Base-by-base conservation (phyloP, 2,113 vertebrate genomes). In the Cricetomys ansorgei region DNA sequence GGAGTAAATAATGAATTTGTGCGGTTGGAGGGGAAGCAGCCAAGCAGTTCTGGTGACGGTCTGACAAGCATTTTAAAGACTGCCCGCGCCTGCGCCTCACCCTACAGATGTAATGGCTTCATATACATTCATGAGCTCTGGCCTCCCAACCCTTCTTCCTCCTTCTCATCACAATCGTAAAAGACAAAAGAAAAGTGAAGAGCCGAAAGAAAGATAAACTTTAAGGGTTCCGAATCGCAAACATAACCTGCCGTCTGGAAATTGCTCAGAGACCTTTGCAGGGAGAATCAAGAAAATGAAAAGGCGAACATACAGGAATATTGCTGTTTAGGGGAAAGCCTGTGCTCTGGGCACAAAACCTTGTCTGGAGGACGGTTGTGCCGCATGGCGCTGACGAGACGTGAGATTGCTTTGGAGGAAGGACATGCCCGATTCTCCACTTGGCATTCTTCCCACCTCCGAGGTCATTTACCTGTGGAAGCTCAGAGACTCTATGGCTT, bases 1-100 rank as follows among this genome's bases (percentile, higher is more conserved):
- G 97, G 53, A 97, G 96, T 97, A 97, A 98, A 97, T 96, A 98
- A 97, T 97, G 96, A 69, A n/a, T 95, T 98, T 97, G 96, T 88
- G 97, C 97, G 92, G 95, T 69, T 95, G 97, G 97, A 98, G 92
- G 94, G 55, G 88, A 97, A 77, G 92, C 86, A 92, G 92, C 85
- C 95, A 95, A 90, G 91, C 96, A 81, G 95, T 93, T 97, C 95
- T 50, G 55, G 93, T 45, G 85, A 95, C 86, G 88, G 93, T 73
- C 95, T 98, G 98, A 97, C 84, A 89, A 89, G 96, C 89, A 77
- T 70, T 95, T 98, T 91, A 96, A 84, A 88, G 50, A 95, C 16
- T 43, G 92, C 76, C 94, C 48, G 89, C 5, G 81, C 53, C 0
- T 10, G 31, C 48, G 13, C 23, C 53, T 73, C 50, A 21, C n/a